Percentiles rank a stretch among this genome's conserved stretches.
phyloP scores from a whole-genome alignment of 1,140 invertebrate genomes.

The Heterodera carotae region DNA sequence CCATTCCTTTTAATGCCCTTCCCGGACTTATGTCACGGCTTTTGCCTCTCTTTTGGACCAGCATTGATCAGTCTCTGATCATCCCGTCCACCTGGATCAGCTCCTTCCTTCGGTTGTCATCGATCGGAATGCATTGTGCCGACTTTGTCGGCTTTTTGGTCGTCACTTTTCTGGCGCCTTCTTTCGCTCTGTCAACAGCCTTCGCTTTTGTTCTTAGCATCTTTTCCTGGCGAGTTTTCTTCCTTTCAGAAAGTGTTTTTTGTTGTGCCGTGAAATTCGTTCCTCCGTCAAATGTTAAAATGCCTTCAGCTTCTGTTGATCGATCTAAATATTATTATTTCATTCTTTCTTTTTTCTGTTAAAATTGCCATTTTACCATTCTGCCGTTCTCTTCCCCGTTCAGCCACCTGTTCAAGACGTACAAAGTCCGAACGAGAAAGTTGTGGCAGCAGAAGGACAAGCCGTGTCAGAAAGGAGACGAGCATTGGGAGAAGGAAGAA shows the following conservation, averaged over 20 bases:
- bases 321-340: not conserved
- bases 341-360: not conserved
- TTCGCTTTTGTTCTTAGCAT: not conserved
- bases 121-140: conserved; percentile 47
- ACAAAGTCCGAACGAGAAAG: conserved; percentile 45
- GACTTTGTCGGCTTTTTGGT: not conserved
- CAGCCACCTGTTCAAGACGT: conserved; percentile 44
- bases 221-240: not conserved
- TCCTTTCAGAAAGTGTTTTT: not conserved
- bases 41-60: not conserved
- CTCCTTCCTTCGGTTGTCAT: conserved; percentile 56
- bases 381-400: not conserved
- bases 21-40: too few relatives aligned
- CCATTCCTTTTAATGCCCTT: too few relatives aligned
- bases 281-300: conserved; percentile 15
- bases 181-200: not conserved
- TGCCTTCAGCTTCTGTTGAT: conserved; percentile 8
- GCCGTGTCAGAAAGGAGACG: conserved; percentile 48
- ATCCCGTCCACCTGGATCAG: conserved; percentile 51
- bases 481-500: too few relatives aligned
- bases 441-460: conserved; percentile 56
- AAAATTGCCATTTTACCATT: not conserved
- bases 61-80: not conserved
- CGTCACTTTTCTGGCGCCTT: not conserved
- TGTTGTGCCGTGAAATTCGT: conserved; percentile 10